Base-by-base conservation (phyloP, 2,888 invertebrate species). In the Fabriciana adippe region DNA sequence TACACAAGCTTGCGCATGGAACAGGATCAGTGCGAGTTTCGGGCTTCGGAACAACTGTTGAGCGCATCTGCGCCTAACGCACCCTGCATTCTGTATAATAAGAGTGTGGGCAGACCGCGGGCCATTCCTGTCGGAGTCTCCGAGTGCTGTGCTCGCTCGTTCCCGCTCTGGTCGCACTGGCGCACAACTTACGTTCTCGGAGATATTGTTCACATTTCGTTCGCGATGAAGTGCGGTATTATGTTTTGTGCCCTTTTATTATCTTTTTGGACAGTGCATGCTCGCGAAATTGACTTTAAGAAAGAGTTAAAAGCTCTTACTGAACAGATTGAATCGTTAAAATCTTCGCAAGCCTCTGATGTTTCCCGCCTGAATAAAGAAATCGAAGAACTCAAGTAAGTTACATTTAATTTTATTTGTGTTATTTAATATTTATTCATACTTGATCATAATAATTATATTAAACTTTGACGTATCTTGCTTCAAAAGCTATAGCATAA, bases 1-100 rank as follows among this genome's bases (percentile, higher is more conserved):
- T 61, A 53, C 61, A 61, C 54, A 64, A 55, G 53, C 63, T 53
- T 55, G 55, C 13, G 21, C 61, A 56, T 54, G 55, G 53, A 55
- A 62, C 56, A 69, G 61, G 70, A 66, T 66, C 61, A 45, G 56
- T 64, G 69, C 21, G 66, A 59, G 71, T 69, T 76, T 75, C 72
- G 73, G 79, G 79, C 78, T 80, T 77, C 76, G 71, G 81, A 80
- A 84, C 90, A 90, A 90, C 90, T 90, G 89, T 89, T 89, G 89
- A 86, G 75, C 84, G 79, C 90, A 91, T 90, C 89, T 91, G 90
- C 88, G 83, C 82, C 73, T 70, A 71, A 60, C 78, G 75, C 75
- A 78, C 77, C 81, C 79, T 79, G 78, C 73, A 66, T 68, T 72
- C 69, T 73, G 63, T 70, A 69, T 73, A 84, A 81, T 77, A 78